A percentile compares a stretch with the other conserved stretches of the same genome.
Conservation (phyloP, 1,140 invertebrate species). For the Drosophila littoralis region DNA sequence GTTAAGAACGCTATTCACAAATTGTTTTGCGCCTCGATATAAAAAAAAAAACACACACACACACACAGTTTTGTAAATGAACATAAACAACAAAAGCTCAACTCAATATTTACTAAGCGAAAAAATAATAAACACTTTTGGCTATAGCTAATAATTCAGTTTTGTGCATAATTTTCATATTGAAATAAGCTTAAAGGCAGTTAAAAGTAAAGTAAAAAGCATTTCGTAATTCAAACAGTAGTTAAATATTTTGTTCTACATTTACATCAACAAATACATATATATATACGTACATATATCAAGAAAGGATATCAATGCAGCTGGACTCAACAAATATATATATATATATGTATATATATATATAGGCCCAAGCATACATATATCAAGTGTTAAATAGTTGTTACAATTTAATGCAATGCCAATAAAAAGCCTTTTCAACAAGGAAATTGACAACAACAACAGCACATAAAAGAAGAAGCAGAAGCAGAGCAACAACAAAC, state of each 20-base stretch:
- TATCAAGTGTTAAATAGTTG: constrained; percentile 81
- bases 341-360: constrained; percentile 40
- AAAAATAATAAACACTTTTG: constrained; percentile 1
- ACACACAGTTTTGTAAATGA: constrained; percentile 23
- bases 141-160: constrained; percentile 17
- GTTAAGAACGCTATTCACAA: constrained; percentile 60
- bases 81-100: constrained; percentile 24
- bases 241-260: constrained; percentile 28
- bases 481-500: constrained; percentile 22
- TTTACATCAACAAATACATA: constrained; percentile 19
- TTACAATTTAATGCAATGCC: constrained; percentile 52
- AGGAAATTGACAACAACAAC: constrained; percentile 21
- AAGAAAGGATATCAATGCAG: constrained; percentile 44
- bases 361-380: constrained; percentile 34
- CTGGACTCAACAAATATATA: constrained; percentile 44
- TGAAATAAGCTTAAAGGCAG: constrained; percentile 13
- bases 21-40: constrained; percentile 27
- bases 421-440: constrained; percentile 30
- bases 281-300: constrained; percentile 47
- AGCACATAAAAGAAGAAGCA: background rate
- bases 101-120: constrained; percentile 15
- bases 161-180: constrained; percentile 29
- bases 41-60: constrained; percentile 1
- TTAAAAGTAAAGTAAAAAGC: background rate
- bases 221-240: constrained; percentile 4